phyloP scores from a whole-genome alignment of 2,797 vertebrate species.

The Pseudotriccus pelzelni region DNA sequence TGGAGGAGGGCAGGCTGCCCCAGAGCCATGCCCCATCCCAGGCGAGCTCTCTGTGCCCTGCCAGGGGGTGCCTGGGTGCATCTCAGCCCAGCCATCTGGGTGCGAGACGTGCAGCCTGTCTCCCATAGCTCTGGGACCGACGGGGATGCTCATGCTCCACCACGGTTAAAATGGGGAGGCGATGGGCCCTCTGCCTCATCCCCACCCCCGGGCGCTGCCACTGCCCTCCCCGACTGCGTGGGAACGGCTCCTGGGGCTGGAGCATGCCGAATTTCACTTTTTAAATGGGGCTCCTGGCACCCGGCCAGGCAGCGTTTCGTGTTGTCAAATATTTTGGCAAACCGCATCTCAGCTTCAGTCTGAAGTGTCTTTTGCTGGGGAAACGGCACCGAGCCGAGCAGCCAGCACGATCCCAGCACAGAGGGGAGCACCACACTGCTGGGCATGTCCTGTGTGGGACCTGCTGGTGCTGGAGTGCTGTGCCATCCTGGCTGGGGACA shows the following conservation, averaged over 20 bases:
- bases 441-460: fast-evolving
- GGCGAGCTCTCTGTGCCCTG: neutral
- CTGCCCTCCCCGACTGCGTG: neutral
- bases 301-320: neutral
- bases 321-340: constrained; percentile 74
- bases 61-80: neutral
- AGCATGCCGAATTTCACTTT: constrained; percentile 39
- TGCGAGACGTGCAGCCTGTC: neutral
- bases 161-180: neutral
- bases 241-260: neutral
- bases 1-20: neutral
- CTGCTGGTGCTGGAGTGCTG: neutral
- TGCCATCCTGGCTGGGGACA: fast-evolving
- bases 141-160: neutral
- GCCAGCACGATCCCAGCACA: fast-evolving
- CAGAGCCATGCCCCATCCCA: fast-evolving
- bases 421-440: neutral
- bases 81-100: neutral
- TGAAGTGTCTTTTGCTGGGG: constrained; percentile 14
- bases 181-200: neutral
- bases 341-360: constrained; percentile 44
- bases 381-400: neutral
- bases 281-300: constrained; percentile 23
- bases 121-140: neutral
- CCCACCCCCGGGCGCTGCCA: fast-evolving